These are phyloP conservation scores for Chinchilla lanigera DNA, from an alignment of 2,113 vertebrate species.

Conservation along the genomic window DNA sequence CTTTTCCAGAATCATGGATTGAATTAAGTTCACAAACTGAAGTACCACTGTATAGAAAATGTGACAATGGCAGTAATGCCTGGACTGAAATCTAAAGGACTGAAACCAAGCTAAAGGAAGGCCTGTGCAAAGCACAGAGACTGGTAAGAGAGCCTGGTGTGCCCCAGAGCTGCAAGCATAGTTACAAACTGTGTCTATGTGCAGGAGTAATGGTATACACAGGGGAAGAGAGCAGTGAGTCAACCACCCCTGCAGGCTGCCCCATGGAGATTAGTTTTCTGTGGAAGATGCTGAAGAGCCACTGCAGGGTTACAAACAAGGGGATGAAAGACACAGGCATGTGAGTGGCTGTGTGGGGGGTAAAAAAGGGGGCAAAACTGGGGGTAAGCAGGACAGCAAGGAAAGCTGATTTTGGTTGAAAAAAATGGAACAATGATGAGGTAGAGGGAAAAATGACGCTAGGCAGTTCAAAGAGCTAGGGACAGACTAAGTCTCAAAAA, in stretches of 20 bases:
- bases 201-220: neutral
- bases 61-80: neutral
- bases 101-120: slow-evolving; percentile 34
- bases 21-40: neutral
- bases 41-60: neutral
- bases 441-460: neutral
- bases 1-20: neutral
- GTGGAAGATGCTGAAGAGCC: neutral
- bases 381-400: neutral
- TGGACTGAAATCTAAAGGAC: slow-evolving; percentile 18
- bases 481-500: neutral
- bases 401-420: neutral
- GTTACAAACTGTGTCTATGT: neutral
- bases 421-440: neutral
- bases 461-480: neutral
- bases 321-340: neutral
- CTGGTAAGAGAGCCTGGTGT: neutral
- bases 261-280: neutral
- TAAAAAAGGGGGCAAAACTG: neutral
- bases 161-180: neutral
- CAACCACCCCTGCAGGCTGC: neutral
- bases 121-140: neutral
- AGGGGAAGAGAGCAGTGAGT: neutral
- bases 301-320: neutral
- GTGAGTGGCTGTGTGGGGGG: neutral